These are phyloP conservation scores for Aselliscus stoliczkanus DNA, from an alignment of 2,797 vertebrate genomes.

Conservation along the genomic window DNA sequence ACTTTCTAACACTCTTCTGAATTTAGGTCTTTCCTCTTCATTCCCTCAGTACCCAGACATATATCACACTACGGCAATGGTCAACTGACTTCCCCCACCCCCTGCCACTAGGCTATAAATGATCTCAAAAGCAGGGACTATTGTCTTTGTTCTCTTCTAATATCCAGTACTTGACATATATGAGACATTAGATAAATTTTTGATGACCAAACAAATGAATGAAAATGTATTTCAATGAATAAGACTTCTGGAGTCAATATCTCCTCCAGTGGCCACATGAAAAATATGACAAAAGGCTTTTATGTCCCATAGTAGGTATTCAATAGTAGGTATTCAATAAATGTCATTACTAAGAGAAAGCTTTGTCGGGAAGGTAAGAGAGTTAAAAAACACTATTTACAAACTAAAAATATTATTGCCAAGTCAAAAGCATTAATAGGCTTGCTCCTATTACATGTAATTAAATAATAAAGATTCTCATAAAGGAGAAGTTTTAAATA, in stretches of 20 bases:
- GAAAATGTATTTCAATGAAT: neutral
- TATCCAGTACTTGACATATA: neutral
- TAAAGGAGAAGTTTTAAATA: slow-evolving; percentile 35
- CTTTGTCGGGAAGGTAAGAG: neutral
- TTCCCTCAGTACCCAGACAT: neutral
- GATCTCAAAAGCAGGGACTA: neutral
- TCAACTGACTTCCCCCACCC: neutral
- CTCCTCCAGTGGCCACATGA: neutral
- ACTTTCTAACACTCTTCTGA: neutral
- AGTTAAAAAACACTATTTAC: neutral
- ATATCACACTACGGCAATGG: neutral
- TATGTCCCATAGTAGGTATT: neutral
- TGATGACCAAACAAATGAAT: neutral
- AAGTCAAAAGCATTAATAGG: neutral
- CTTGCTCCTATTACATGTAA: neutral
- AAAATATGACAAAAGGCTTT: neutral
- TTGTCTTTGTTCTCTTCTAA: neutral
- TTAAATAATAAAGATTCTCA: slow-evolving; percentile 17
- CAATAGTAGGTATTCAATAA: neutral
- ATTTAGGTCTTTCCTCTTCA: neutral
- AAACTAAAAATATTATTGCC: neutral
- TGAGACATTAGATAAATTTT: neutral
- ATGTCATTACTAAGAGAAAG: neutral
- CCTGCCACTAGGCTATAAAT: neutral
- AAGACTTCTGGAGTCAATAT: neutral